Evolutionary conservation across 1,140 invertebrate genomes (phyloP).

Genomic region (Diorhabda elongata): DNA sequence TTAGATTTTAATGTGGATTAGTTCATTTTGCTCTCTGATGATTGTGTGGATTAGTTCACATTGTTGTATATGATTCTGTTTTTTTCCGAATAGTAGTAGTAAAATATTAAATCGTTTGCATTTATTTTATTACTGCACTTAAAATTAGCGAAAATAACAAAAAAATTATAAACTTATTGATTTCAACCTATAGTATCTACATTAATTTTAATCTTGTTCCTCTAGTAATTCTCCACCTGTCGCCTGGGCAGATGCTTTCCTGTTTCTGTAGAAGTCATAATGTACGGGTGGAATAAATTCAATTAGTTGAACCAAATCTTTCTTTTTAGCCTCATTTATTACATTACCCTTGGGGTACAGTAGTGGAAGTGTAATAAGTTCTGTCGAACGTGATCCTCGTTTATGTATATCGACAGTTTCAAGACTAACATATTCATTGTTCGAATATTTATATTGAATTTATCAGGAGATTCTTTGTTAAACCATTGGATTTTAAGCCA

Average conservation of each 20-base stretch:
- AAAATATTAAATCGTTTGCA: too few relatives aligned
- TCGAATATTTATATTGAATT: conserved; percentile 15
- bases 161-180: background rate
- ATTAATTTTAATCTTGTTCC: too few relatives aligned
- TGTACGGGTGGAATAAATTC: conserved; percentile 15
- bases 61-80: background rate
- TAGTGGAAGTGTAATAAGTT: background rate
- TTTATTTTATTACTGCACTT: background rate
- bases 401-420: too few relatives aligned
- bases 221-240: background rate
- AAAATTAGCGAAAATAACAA: background rate
- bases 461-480: conserved; percentile 5
- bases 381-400: too few relatives aligned
- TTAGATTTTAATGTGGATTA: conserved; percentile 6
- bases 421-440: background rate
- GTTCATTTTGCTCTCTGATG: conserved; percentile 1
- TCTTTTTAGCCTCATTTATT: conserved; percentile 10
- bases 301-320: conserved; percentile 14
- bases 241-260: conserved; percentile 6
- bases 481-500: conserved; percentile 27
- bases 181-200: background rate
- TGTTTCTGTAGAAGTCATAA: conserved; percentile 15
- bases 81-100: too few relatives aligned
- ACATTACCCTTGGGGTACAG: conserved; percentile 13
- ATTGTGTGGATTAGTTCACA: background rate